A percentile compares a stretch with the other conserved stretches of the same genome.
Conservation (phyloP, 2,113 vertebrate genomes). For the Columba janthina region DNA sequence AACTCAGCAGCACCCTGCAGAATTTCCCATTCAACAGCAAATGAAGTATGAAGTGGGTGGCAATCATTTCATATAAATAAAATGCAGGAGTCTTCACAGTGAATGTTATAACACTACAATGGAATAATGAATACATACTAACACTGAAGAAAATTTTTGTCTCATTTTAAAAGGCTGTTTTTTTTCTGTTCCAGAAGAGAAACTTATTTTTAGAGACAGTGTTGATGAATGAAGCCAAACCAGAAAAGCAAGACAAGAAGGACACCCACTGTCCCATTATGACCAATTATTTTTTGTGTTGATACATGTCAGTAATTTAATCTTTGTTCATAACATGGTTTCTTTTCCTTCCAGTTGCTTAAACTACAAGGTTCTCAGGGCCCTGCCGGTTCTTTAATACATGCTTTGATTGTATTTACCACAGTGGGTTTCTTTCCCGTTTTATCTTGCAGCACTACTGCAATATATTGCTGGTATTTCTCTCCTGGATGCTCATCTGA, state of each 20-base stretch:
- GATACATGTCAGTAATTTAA: background rate
- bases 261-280: background rate
- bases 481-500: background rate
- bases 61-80: background rate
- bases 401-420: background rate
- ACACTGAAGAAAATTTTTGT: background rate
- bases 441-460: background rate
- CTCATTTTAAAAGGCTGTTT: background rate
- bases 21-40: background rate
- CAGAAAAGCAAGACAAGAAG: background rate
- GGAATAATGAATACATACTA: background rate
- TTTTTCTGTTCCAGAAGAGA: background rate
- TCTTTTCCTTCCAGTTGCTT: background rate
- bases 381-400: background rate
- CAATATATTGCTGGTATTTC: background rate
- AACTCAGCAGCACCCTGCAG: background rate
- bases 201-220: background rate
- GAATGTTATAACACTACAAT: background rate
- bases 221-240: background rate
- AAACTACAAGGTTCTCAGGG: background rate
- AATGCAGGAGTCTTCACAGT: background rate
- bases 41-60: accelerated
- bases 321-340: background rate
- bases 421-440: background rate
- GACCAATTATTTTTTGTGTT: background rate